Evolutionary conservation across 2,888 invertebrate species (phyloP), one percentile per base, ranked within the genome.

Genomic region (Acronicta leporina): DNA sequence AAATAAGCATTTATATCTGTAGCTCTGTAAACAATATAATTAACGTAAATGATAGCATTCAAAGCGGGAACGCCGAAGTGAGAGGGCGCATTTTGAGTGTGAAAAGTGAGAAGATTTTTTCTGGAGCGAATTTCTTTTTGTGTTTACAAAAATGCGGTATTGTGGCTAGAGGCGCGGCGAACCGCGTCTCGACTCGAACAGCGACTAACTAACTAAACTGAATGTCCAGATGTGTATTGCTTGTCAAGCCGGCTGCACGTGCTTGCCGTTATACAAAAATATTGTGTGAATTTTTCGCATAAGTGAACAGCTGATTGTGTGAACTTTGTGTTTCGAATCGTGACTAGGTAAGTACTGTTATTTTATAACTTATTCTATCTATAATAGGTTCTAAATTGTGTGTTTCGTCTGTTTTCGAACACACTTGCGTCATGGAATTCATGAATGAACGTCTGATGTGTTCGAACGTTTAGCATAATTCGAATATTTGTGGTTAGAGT

Each of bases 101-200:
- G 33, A 63, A 70, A 71, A 42, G 45, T 53, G 38, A n/a, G n/a
- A 38, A 41, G 13, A 68, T 79, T 67, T 72, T 67, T 62, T 74
- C 65, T 59, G 61, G 53, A 77, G 69, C 68, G 70, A 71, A 54
- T 77, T 75, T 80, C 67, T 75, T 60, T 60, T 60, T 53, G 62
- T 64, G 74, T 74, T 65, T 76, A 68, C 45, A 82, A 92, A 92
- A 91, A 94, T 92, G 93, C 92, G 92, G 90, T 81, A 83, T 69
- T 63, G 69, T 73, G 75, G 82, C 33, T 75, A 78, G 90, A 88
- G 92, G 91, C 92, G 92, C 86, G 91, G 83, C 86, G 73, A 25
- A 54, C 65, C 75, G 64, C 84, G 86, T 87, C 89, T 83, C 91
- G 89, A 87, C 85, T 88, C 87, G 59, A 59, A 53, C 71, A 65